Evolutionary conservation across 1,140 invertebrate genomes (phyloP).

Genomic region (Branchinecta lynchi): DNA sequence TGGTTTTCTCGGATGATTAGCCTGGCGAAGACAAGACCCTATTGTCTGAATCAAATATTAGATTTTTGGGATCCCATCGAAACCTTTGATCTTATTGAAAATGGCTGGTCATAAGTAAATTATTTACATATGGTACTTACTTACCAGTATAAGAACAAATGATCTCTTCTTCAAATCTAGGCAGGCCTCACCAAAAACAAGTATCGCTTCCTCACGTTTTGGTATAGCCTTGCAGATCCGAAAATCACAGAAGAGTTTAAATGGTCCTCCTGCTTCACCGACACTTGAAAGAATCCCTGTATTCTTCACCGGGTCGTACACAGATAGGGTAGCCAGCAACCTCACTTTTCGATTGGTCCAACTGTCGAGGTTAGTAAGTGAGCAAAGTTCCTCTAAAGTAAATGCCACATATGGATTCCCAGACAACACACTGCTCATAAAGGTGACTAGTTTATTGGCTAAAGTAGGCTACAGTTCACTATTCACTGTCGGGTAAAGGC

Average conservation of each 20-base stretch:
- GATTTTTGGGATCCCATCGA: no score
- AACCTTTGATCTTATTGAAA: no score
- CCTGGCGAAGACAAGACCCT: no score
- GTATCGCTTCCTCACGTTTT: not conserved
- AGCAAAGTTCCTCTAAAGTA: not conserved
- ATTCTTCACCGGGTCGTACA: not conserved
- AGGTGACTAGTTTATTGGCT: not conserved
- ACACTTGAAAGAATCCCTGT: conserved; percentile 2
- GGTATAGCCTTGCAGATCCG: not conserved
- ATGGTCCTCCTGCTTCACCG: not conserved
- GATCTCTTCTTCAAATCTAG: not conserved
- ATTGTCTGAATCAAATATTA: no score
- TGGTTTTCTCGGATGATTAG: no score
- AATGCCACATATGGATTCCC: not conserved
- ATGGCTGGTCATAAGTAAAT: no score
- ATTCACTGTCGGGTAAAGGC: not conserved
- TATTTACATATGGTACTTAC: no score
- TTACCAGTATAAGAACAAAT: conserved; percentile 7
- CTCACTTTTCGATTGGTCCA: not conserved
- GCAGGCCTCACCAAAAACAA: not conserved
- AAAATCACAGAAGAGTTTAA: not conserved
- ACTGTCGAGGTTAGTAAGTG: not conserved
- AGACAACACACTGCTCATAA: not conserved
- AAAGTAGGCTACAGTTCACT: no score
- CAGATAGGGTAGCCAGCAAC: not conserved